Conservation (phyloP, 2,797 vertebrate genomes). For the Eidolon dupreanum region DNA sequence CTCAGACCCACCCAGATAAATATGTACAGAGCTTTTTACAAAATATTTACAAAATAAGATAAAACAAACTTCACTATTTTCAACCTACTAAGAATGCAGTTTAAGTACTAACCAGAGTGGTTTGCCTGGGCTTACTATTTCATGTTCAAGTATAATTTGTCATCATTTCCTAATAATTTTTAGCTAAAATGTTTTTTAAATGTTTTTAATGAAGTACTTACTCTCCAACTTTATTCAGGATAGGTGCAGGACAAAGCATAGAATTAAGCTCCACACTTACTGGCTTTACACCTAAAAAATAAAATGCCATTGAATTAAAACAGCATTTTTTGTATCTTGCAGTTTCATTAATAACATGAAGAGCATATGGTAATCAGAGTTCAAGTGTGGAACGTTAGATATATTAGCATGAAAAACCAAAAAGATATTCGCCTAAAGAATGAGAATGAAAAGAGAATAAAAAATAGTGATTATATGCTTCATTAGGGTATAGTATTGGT, state of each 20-base stretch:
- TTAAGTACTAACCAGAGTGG: neutral
- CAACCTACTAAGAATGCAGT: neutral
- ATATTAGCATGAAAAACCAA: neutral
- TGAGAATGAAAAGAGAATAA: neutral
- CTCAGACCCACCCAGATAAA: neutral
- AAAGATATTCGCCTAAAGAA: neutral
- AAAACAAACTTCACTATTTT: neutral
- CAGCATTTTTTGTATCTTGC: neutral
- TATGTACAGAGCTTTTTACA: neutral
- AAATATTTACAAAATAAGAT: neutral
- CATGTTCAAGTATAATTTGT: neutral
- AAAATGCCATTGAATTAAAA: conserved; percentile 59
- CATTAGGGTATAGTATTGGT: neutral
- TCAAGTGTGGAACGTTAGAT: neutral
- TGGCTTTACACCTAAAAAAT: conserved; percentile 90
- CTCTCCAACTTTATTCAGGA: conserved; percentile 92
- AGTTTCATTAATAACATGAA: neutral
- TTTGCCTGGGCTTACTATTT: neutral
- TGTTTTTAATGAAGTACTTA: conserved; percentile 87
- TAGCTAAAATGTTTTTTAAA: neutral
- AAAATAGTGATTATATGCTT: neutral
- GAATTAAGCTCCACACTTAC: conserved; percentile 87
- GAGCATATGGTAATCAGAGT: neutral
- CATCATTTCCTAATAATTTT: neutral
- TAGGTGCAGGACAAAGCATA: conserved; percentile 93